Evolutionary conservation across 2,888 invertebrate species (phyloP), one percentile per base, ranked within the genome.

Genomic region (Euplagia quadripunctaria): DNA sequence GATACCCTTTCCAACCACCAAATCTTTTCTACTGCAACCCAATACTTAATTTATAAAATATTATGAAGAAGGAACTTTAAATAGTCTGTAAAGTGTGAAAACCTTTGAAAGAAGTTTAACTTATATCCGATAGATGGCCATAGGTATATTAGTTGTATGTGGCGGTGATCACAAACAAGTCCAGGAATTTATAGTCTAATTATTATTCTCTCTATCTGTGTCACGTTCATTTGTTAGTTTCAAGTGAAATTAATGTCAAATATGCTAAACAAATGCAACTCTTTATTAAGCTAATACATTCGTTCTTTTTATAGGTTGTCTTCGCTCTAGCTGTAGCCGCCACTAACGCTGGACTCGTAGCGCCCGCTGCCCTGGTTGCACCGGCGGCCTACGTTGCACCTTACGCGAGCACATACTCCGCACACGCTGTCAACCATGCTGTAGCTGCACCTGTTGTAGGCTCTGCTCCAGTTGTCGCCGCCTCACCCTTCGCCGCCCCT

Each of bases 341-440:
- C 55, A 88, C 89, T 66, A 92, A 89, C 75, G 96, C 96, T 70
- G 88, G 93, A 68, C 86, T 92, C 5, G 84, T 92, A 8, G 94
- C 93, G 0, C 93, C 92, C 65, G 94, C 88, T 77, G 97, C 97
- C 68, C 96, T 97, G 76, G 93, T 91, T 71, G 94, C 89, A 75
- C 97, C 97, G 51, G 92, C 89, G 72, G 97, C 97, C 6, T 96
- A 97, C 70, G 96, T 97, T 6, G 97, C 97, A 0, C 97, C 98
- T 5, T 97, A 97, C 84, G 98, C 98, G 71, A 97, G 96, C 83
- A 97, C 97, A 17, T 98, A 97, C 93, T 97, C 97, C 76, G 97
- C 97, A 0, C 98, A 97, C 85, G 95, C 97, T 41, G 96, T 98
- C 73, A 97, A 98, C 93, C 98, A 98, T 85, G 98, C 98, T 0